Base-by-base conservation (phyloP, 2,113 vertebrate genomes). In the Mustela lutreola region DNA sequence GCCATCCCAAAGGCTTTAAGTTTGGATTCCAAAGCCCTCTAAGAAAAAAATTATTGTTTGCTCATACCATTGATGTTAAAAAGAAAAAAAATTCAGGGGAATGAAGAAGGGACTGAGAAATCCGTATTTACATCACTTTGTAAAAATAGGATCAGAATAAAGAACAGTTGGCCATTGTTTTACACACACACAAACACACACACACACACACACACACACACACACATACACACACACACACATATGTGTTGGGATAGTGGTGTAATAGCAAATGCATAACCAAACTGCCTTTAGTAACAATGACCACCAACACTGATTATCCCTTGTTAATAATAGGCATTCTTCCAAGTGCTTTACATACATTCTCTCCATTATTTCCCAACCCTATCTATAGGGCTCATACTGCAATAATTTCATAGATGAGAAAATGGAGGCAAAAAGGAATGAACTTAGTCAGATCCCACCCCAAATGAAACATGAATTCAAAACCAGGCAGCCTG, bases 111-210 rank as follows among this genome's bases (percentile, higher is more conserved):
- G 53, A 79, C 9, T 33, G 62, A 21, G 22, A 76, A 12, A 60
- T 24, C 58, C 24, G 3, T 60, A 60, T 89, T 93, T 85, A 73
- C 21, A 88, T 50, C 26, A 93, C 45, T 87, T 90, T 33, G 62
- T 80, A 91, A 88, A 85, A 95, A 50, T 42, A 84, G 36, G 14
- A 84, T 89, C 24, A 22, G 81, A 87, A 91, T n/a, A 89, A 95
- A 78, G n/a, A 89, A 82, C 21, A 89, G 12, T 5, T 67, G 36
- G 36, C 6, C 50, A 53, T 60, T 81, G 39, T 16, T 22, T 15
- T 9, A 45, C 36, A 79, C 45, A 81, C 8, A 67, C 3, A 36
- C 24, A 48, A 12, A 24, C 50, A 53, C 14, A 53, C 50, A 53
- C 50, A 53, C 3, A 62, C 24, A 11, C 36, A 81, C 8, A 67